phyloP scores from a whole-genome alignment of 2,888 invertebrate genomes.

The Philereme transversata region DNA sequence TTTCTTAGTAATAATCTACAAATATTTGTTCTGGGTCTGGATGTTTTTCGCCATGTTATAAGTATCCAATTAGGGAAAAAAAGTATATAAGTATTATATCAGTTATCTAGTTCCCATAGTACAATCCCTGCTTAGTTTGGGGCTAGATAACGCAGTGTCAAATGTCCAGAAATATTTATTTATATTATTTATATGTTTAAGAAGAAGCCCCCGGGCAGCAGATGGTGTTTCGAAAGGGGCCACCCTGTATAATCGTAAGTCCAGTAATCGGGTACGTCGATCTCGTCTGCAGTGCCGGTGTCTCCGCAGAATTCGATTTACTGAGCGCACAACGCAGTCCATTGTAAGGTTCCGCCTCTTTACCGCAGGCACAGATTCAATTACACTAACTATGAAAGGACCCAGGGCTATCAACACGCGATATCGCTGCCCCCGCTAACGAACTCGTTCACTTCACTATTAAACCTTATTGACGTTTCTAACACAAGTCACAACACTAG shows the following conservation, averaged over 20 bases:
- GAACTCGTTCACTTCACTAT: constrained; percentile 60
- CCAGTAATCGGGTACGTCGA: constrained; percentile 62
- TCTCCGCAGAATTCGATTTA: constrained; percentile 77
- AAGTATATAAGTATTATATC: no score
- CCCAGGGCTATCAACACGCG: constrained; percentile 68
- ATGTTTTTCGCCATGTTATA: no score
- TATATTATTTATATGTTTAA: no score
- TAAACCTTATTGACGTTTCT: constrained; percentile 57
- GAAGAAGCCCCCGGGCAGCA: no score
- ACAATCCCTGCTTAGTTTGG: no score
- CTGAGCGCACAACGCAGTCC: constrained; percentile 62
- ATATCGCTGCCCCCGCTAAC: constrained; percentile 62
- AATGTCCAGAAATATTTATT: no score
- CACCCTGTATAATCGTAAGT: constrained; percentile 57
- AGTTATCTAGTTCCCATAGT: no score
- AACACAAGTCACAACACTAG: constrained; percentile 32
- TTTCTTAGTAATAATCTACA: no score
- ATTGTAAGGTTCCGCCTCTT: constrained; percentile 72
- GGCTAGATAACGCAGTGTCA: no score
- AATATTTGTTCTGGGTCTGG: no score
- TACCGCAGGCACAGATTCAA: constrained; percentile 42
- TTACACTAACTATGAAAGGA: constrained; percentile 17
- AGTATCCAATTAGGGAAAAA: no score
- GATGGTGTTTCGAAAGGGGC: no score
- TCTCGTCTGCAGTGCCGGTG: constrained; percentile 68